Base-by-base conservation (phyloP, 2,113 vertebrate genomes). In the Alligator sinensis region DNA sequence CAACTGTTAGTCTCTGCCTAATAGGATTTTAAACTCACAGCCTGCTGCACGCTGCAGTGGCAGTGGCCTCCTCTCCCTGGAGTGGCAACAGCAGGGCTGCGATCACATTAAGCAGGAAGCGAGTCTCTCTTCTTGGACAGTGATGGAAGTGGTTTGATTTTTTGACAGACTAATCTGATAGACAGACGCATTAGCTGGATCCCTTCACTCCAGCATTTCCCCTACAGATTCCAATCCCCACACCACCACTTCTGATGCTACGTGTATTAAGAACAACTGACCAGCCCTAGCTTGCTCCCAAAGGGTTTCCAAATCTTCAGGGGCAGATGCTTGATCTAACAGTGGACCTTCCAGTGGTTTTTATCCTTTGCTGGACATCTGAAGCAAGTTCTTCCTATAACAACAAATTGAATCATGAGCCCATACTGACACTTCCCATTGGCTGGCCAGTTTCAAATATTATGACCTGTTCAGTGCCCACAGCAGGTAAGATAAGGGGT, bases 1-100 rank as follows among this genome's bases (percentile, higher is more conserved):
- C 98, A 98, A 98, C 98, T 98, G 98, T 98, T 98, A 97, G 98
- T 98, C 98, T 95, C 98, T 98, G 96, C 89, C 97, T 99, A 99
- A 99, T 99, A 97, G 97, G 97, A 99, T 99, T 99, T 98, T 96
- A 97, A 98, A 98, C 97, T 96, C 98, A 94, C 97, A 91, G 96
- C 95, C 57, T 95, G 96, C 96, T 96, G 97, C 96, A 95, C 82
- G 59, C 83, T 79, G 82, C 68, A 90, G 95, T 91, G 90, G 94
- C 82, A 91, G 93, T 9, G 18, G 92, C 93, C 94, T 63, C 70
- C 85, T 95, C 94, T 97, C 96, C 96, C 96, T 89, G 88, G 97
- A 97, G 96, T 93, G 90, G 94, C 94, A 96, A 83, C 82, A 90
- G 86, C 94, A 92, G 91, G 87, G 84, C 95, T 4, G 14, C 85